A percentile compares a stretch with the other conserved stretches of the same genome.
These are phyloP conservation scores for Python bivittatus DNA, from an alignment of 2,113 vertebrate genomes.

Conservation along the genomic window DNA sequence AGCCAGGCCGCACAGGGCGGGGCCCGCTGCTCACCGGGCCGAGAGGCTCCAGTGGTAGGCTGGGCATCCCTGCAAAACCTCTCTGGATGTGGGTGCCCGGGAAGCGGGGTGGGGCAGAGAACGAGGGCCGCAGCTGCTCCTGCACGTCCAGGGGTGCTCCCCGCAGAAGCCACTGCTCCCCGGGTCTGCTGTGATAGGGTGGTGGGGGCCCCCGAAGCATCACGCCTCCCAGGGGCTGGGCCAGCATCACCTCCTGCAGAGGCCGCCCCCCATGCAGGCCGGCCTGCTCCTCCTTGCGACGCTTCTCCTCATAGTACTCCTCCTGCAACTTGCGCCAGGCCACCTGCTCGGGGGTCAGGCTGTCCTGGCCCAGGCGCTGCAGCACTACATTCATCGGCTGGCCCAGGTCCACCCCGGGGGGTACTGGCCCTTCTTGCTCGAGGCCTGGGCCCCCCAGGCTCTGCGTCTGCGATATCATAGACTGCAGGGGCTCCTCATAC, in stretches of 20 bases:
- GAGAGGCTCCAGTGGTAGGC: conserved; percentile 82
- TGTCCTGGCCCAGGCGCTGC: conserved; percentile 84
- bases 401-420: conserved; percentile 85
- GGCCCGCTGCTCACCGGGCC: conserved; percentile 83
- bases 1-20: conserved; percentile 78
- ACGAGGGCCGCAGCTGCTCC: conserved; percentile 68
- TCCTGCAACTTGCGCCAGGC: conserved; percentile 98
- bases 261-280: conserved; percentile 75
- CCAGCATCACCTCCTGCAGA: conserved; percentile 87
- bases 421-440: conserved; percentile 79
- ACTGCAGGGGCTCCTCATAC: conserved; percentile 93
- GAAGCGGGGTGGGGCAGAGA: conserved; percentile 82
- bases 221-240: conserved; percentile 80
- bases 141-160: conserved; percentile 63
- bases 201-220: conserved; percentile 93
- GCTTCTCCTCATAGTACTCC: conserved; percentile 95
- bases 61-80: conserved; percentile 82
- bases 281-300: conserved; percentile 91
- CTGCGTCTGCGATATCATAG: conserved; percentile 94
- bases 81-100: conserved; percentile 83
- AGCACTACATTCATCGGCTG: conserved; percentile 84
- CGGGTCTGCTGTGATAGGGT: conserved; percentile 95
- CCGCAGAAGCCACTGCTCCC: conserved; percentile 85
- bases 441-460: conserved; percentile 80
- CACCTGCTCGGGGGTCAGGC: conserved; percentile 90